phyloP scores from a whole-genome alignment of 2,113 vertebrate species.

The Okapia johnstoni region DNA sequence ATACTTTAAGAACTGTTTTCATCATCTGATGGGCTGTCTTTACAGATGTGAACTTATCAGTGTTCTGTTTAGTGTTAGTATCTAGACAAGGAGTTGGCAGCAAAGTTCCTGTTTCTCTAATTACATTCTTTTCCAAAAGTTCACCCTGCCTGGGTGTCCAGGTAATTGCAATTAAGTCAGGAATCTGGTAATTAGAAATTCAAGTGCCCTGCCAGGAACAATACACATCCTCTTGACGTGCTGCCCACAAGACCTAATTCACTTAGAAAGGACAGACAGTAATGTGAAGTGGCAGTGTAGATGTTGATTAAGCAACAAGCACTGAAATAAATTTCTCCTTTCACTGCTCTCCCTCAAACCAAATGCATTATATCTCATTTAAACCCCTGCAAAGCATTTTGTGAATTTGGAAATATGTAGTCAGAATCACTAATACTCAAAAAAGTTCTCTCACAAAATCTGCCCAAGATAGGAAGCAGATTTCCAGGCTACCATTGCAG shows the following conservation, averaged over 20 bases:
- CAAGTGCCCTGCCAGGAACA: constrained; percentile 85
- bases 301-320: constrained; percentile 75
- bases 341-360: constrained; percentile 50
- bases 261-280: constrained; percentile 77
- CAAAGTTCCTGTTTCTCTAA: constrained; percentile 81
- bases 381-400: constrained; percentile 42
- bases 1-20: not conserved
- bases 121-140: constrained; percentile 85
- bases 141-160: constrained; percentile 85
- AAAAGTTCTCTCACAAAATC: not conserved
- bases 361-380: constrained; percentile 58
- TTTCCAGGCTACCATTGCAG: not conserved
- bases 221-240: constrained; percentile 80
- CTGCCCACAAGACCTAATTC: constrained; percentile 82
- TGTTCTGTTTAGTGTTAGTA: constrained; percentile 63
- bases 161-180: constrained; percentile 89
- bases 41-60: constrained; percentile 71
- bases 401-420: constrained; percentile 23
- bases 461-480: not conserved
- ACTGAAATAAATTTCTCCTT: constrained; percentile 59
- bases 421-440: constrained; percentile 13
- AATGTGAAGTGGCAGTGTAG: constrained; percentile 75
- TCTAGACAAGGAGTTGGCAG: constrained; percentile 77
- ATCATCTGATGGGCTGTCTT: constrained; percentile 50
- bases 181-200: constrained; percentile 86